Base-by-base conservation (phyloP, 2,888 invertebrate species). In the Leptopilina drosophilae region DNA sequence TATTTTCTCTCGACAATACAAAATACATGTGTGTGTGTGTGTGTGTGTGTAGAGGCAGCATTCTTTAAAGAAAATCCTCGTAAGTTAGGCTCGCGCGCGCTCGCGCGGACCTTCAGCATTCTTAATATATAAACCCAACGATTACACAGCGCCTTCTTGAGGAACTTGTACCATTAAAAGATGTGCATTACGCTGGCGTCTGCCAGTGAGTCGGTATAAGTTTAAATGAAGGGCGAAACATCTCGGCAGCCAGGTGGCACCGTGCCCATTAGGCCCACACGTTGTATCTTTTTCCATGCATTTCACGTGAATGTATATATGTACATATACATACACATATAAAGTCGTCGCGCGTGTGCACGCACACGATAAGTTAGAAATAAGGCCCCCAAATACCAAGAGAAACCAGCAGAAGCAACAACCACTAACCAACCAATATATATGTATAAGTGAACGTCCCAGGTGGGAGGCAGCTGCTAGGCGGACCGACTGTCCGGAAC, bases 381-480 rank as follows among this genome's bases (percentile, higher is more conserved):
- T 26, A 49, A 15, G 49, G 49, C 67, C 33, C 78, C 69, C 78
- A 33, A 73, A 73, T 53, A 73, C 53, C 56, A 73, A n/a, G 20
- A 20, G 20, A 20, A 20, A 20, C 20, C 53, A 73, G 14, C 42
- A 20, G 42, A 53, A 73, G 15, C 62, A 80, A 78, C 80, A 82
- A 83, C 82, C 82, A 84, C 79, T 83, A 78, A 80, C 79, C 81
- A 84, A 49, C 11, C 12, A 49, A 49, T 49, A 49, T 49, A 49
- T 49, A 49, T 49, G 12, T 49, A 49, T 49, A 49, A 11, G 12
- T 49, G 11, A 9, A 49, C 82, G 83, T 88, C 88, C 91, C 91
- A 91, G 91, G 90, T 91, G 91, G 91, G 91, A 91, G 91, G 91
- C 91, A 91, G 91, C 91, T 91, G 91, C 88, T 87, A 90, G 85